These are phyloP conservation scores for Budorcas taxicolor DNA, from an alignment of 2,113 vertebrate species.

Conservation along the genomic window DNA sequence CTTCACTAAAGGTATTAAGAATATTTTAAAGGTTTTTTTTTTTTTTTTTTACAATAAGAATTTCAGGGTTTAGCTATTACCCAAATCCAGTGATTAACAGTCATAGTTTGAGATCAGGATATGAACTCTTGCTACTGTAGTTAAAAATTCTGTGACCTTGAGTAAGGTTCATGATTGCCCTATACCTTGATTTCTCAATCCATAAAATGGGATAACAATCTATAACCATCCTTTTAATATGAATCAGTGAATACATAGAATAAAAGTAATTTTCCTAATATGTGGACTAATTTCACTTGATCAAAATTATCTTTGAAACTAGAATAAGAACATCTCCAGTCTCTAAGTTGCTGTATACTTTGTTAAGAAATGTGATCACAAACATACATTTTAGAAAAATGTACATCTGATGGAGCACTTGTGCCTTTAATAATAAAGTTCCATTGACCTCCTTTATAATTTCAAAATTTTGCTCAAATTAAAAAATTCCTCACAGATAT, in stretches of 20 bases:
- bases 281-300: not conserved
- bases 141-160: not conserved
- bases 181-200: not conserved
- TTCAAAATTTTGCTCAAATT: not conserved
- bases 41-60: not conserved
- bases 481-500: not conserved
- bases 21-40: not conserved
- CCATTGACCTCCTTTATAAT: conserved; percentile 28
- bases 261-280: not conserved
- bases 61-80: not conserved
- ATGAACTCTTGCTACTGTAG: not conserved
- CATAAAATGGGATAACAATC: not conserved
- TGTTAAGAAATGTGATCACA: not conserved
- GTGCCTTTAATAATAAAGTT: not conserved
- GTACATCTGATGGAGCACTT: not conserved
- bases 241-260: not conserved
- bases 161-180: not conserved
- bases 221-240: not conserved
- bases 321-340: not conserved
- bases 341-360: not conserved
- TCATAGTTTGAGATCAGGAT: not conserved
- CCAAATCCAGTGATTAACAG: not conserved
- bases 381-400: not conserved
- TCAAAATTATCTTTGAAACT: not conserved
- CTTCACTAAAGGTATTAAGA: not conserved